A percentile compares a stretch with the other conserved stretches of the same genome.
Evolutionary conservation across 2,797 vertebrate species (phyloP).

Genomic region (Heterohyrax brucei): DNA sequence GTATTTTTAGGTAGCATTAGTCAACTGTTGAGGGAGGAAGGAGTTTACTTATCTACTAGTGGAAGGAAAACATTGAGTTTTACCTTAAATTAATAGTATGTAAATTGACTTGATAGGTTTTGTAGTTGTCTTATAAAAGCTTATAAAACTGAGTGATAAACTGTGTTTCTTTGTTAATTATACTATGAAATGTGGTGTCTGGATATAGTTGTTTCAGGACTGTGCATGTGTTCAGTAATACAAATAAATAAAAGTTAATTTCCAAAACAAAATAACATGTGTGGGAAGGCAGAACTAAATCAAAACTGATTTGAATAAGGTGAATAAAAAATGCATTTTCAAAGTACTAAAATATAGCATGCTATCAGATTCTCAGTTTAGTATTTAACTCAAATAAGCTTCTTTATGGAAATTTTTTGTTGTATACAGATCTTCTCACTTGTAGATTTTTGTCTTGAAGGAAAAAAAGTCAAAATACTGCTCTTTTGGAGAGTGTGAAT

Average conservation of each 20-base stretch:
- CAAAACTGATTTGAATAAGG: slow-evolving; percentile 46
- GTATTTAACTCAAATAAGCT: slow-evolving; percentile 38
- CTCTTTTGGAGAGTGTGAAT: slow-evolving; percentile 39
- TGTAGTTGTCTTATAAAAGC: neutral
- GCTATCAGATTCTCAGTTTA: slow-evolving; percentile 50
- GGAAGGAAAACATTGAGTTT: slow-evolving; percentile 65
- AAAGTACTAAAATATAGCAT: slow-evolving; percentile 63
- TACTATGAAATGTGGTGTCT: slow-evolving; percentile 57
- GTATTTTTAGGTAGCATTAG: slow-evolving; percentile 59
- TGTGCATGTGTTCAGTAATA: slow-evolving; percentile 52
- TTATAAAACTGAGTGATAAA: slow-evolving; percentile 51
- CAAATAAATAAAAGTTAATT: slow-evolving; percentile 71
- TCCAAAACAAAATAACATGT: slow-evolving; percentile 75
- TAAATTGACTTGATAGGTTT: slow-evolving; percentile 46
- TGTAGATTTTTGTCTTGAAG: slow-evolving; percentile 59
- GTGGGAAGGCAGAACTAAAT: slow-evolving; percentile 29
- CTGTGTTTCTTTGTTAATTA: slow-evolving; percentile 29
- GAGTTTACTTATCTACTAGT: slow-evolving; percentile 30
- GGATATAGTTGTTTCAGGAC: slow-evolving; percentile 33
- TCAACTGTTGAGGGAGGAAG: slow-evolving; percentile 1
- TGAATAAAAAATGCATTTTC: neutral
- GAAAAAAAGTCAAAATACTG: slow-evolving; percentile 18
- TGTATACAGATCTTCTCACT: slow-evolving; percentile 43
- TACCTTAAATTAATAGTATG: slow-evolving; percentile 54
- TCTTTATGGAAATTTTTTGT: slow-evolving; percentile 67